Conservation (phyloP, 2,888 invertebrate genomes). For the Margaritifera margaritifera region DNA sequence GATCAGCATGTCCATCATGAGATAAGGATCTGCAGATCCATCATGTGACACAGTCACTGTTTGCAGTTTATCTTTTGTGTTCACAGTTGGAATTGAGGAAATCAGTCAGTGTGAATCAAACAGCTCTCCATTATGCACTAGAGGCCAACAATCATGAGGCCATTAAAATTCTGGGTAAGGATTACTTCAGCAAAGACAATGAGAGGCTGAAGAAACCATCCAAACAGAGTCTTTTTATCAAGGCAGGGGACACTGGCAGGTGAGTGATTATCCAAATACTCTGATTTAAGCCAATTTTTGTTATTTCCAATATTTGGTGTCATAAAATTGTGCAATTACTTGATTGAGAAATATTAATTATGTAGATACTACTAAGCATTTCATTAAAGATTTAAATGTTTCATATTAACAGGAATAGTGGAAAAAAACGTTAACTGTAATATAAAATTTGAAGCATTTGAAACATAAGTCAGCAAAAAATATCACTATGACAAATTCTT, state of each 20-base stretch:
- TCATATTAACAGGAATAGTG: no score
- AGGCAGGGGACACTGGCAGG: conserved; percentile 65
- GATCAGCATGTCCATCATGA: neutral
- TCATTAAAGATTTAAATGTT: no score
- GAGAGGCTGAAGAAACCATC: conserved; percentile 40
- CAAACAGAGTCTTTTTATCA: conserved; percentile 51
- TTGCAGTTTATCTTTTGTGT: conserved; percentile 1
- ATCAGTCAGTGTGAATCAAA: conserved; percentile 61
- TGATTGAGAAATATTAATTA: no score
- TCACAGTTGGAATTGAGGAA: conserved; percentile 57
- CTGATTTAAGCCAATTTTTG: neutral
- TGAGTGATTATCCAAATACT: conserved; percentile 33
- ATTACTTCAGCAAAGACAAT: conserved; percentile 47
- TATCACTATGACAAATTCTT: no score
- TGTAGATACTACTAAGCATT: no score
- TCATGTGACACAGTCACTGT: neutral
- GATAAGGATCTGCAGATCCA: neutral
- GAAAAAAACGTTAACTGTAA: no score
- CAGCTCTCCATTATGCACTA: conserved; percentile 68
- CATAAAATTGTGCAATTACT: no score
- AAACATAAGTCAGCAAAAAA: no score
- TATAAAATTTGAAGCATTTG: no score
- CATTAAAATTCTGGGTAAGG: conserved; percentile 60
- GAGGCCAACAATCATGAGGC: conserved; percentile 65
- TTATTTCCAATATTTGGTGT: neutral